Base-by-base conservation (phyloP, 2,113 vertebrate genomes). In the Anser cygnoides region DNA sequence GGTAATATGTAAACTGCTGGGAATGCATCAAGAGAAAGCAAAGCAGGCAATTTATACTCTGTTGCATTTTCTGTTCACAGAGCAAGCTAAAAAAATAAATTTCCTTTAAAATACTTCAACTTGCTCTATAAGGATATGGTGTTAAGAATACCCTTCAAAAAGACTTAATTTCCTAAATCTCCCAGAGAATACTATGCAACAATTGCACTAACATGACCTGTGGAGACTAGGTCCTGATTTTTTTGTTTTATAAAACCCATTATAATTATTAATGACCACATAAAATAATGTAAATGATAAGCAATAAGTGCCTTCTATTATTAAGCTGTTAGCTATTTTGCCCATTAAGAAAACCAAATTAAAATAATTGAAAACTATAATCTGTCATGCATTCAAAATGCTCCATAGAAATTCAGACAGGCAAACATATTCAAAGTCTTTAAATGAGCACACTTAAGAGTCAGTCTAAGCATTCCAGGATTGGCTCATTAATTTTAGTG, bases 291-390 rank as follows among this genome's bases (percentile, higher is more conserved):
- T 66, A 95, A 70, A 26, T 84, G 89, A 87, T 78, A 95, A 92
- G 87, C 84, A 91, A 33, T 76, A 84, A 92, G 85, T 79, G 72
- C 77, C 92, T 78, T 93, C 92, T 84, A 95, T 93, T 90, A 54
- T 84, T 90, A 58, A 79, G 50, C 67, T 89, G 80, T 77, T 65
- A 97, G 93, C 54, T 94, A 88, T 96, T 93, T 95, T 92, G 75
- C 88, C 96, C 93, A 84, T 97, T 93, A 93, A 90, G 81, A 84
- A 90, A 92, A 83, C 74, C 93, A 95, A 93, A 92, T n/a, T 96
- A 96, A 96, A 96, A 95, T 96, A 96, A 96, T 84, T 90, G 95
- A 95, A 95, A 93, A 95, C 92, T 94, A 90, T 82, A 92, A 96
- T 96, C 92, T 92, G 80, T 90, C 89, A 84, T 65, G 89, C 95